A percentile compares a stretch with the other conserved stretches of the same genome.
These are phyloP conservation scores for Enteromius treurensis DNA, from an alignment of 2,797 vertebrate genomes.

Conservation along the genomic window DNA sequence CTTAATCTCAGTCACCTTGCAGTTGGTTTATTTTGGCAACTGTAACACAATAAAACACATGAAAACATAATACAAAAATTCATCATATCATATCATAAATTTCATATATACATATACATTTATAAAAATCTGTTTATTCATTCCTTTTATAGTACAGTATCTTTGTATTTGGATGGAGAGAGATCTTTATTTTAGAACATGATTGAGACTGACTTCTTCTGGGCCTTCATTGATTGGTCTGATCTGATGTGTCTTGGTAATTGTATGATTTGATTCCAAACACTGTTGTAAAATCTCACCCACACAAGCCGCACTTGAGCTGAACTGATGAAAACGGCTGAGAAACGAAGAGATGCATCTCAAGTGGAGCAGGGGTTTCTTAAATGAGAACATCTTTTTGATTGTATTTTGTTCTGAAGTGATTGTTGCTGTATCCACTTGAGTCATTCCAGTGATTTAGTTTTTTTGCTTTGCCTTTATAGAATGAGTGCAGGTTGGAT, in stretches of 20 bases:
- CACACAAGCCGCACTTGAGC: conserved; percentile 58
- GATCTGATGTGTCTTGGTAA: conserved; percentile 49
- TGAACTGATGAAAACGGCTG: conserved; percentile 58
- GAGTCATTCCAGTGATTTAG: not conserved
- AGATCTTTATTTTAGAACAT: not conserved
- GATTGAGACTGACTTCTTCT: not conserved
- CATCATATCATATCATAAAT: too few relatives aligned
- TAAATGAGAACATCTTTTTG: conserved; percentile 8
- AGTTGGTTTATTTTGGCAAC: too few relatives aligned
- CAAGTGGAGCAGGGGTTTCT: conserved; percentile 10
- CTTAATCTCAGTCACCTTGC: too few relatives aligned
- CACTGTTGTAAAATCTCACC: conserved; percentile 53
- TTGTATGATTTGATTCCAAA: conserved; percentile 50
- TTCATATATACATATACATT: too few relatives aligned
- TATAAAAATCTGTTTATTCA: not conserved
- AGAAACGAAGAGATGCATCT: conserved; percentile 36
- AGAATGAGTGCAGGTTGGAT: conserved; percentile 82
- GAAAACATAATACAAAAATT: too few relatives aligned
- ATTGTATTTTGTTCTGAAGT: conserved; percentile 14
- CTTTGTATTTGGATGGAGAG: not conserved
- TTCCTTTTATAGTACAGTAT: not conserved
- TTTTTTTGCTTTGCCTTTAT: conserved; percentile 48
- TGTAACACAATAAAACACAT: too few relatives aligned
- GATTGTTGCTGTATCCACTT: not conserved
- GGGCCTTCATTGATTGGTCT: conserved; percentile 28